Evolutionary conservation across 2,113 vertebrate species (phyloP).

Genomic region (Sebastes fasciatus): DNA sequence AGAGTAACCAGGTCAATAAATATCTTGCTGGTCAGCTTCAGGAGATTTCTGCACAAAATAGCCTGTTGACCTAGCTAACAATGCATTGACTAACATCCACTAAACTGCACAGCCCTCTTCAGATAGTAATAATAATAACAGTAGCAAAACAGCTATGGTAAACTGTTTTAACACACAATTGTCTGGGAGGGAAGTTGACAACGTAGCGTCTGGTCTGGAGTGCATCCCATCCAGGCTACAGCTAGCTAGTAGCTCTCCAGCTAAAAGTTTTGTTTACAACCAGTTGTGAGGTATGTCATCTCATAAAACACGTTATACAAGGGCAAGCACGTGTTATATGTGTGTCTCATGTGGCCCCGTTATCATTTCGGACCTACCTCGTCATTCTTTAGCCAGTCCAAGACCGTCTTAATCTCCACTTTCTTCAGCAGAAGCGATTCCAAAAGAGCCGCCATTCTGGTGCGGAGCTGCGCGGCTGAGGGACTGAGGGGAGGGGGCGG

Average conservation of each 20-base stretch:
- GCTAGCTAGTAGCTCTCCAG: constrained; percentile 58
- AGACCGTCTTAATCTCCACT: constrained; percentile 82
- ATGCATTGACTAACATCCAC: constrained; percentile 12
- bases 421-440: constrained; percentile 89
- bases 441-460: constrained; percentile 94
- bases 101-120: background rate
- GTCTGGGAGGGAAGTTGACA: background rate
- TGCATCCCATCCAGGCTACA: background rate
- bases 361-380: constrained; percentile 51
- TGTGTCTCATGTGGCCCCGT: rapidly evolving
- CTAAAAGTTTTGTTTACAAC: constrained; percentile 83
- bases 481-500: constrained; percentile 45
- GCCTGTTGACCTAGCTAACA: constrained; percentile 32
- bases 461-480: constrained; percentile 61
- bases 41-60: constrained; percentile 4
- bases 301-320: background rate
- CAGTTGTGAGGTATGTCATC: constrained; percentile 64
- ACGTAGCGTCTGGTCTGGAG: background rate
- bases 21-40: background rate
- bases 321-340: rapidly evolving
- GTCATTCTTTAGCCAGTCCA: constrained; percentile 84
- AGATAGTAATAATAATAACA: background rate
- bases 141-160: background rate
- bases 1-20: background rate
- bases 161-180: background rate